Base-by-base conservation (phyloP, 2,797 vertebrate genomes). In the Pteropus rufus region DNA sequence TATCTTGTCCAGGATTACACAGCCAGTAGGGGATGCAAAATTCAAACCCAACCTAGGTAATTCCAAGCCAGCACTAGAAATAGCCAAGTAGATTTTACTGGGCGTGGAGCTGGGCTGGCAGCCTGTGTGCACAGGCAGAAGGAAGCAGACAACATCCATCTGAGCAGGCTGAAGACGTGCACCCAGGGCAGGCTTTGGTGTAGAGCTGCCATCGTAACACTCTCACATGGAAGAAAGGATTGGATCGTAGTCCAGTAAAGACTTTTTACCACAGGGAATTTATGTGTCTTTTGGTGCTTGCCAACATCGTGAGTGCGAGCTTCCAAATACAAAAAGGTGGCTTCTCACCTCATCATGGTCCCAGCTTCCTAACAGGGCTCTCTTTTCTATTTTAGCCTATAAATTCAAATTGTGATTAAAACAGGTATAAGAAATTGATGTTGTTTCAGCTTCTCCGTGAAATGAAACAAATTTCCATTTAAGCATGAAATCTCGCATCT, bases 391-490 rank as follows among this genome's bases (percentile, higher is more conserved):
- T 83, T 93, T 58, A 86, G 31, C n/a, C 89, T 87, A 44, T 67
- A 65, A 56, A 81, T 72, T 87, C 69, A 93, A 31, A 86, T 75
- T 81, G 16, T 86, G 79, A 89, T 89, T 85, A 86, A 89, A 91
- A 81, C 56, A 81, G 52, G 46, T 81, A 60, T 84, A 52, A 95
- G 73, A 96, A 89, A 76, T 92, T 49, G 69, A 80, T 90, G n/a
- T 86, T 85, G 64, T 87, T 95, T 90, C 31, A 94, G 34, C 67
- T 85, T 89, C 67, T 82, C 29, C 18, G 2, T 83, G 79, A 94
- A 79, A 86, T 89, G 84, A 97, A 86, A 76, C 83, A 76, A 46
- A 87, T 93, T 90, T 85, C 79, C n/a, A 1, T 91, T 60, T 92
- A 80, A 93, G 92, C 31, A 2, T 88, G 69, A 93, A 90, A 34